Conservation (phyloP, 1,140 invertebrate genomes). For the Popillia japonica region DNA sequence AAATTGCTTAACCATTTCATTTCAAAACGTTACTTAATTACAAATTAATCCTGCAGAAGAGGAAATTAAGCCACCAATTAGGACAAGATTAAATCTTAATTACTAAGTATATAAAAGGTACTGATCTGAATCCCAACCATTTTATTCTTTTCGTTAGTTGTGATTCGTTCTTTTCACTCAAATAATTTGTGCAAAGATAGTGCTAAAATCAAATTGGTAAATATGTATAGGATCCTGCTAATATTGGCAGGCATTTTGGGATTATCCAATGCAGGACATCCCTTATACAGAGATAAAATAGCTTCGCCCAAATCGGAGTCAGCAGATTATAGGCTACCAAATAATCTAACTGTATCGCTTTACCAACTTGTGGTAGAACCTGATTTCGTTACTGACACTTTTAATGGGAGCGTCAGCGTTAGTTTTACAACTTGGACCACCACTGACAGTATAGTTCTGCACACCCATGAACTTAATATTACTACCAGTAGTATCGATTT, state of each 20-base stretch:
- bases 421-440: background rate
- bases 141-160: no score
- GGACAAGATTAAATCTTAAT: no score
- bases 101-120: no score
- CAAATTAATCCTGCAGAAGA: no score
- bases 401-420: background rate
- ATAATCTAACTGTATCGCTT: background rate
- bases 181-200: background rate
- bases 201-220: background rate
- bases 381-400: background rate
- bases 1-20: no score
- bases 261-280: background rate
- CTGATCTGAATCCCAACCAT: no score
- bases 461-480: background rate
- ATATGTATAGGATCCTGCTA: background rate
- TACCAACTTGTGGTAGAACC: background rate
- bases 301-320: background rate
- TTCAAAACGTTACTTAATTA: no score
- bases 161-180: no score
- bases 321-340: background rate
- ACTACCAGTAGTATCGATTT: background rate
- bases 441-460: background rate
- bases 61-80: no score
- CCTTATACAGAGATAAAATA: background rate
- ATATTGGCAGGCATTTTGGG: background rate